A percentile compares a stretch with the other conserved stretches of the same genome.
phyloP scores from a whole-genome alignment of 2,888 invertebrate species.

The Aporophyla lueneburgensis region DNA sequence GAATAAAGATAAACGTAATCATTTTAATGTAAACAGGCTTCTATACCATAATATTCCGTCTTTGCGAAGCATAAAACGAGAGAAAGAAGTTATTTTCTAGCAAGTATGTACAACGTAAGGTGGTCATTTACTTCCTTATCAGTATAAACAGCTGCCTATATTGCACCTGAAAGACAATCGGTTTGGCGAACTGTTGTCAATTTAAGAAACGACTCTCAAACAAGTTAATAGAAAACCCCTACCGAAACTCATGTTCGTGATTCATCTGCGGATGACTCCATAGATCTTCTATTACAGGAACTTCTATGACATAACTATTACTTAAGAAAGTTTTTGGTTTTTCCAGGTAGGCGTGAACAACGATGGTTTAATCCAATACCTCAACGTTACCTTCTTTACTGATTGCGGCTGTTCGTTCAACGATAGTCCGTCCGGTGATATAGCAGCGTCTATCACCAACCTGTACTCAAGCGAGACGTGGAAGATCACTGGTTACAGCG shows the following conservation, averaged over 20 bases:
- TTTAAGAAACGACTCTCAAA: background rate
- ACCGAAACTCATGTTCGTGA: background rate
- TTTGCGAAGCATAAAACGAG: too few relatives aligned
- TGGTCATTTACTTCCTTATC: too few relatives aligned
- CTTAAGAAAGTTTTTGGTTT: background rate
- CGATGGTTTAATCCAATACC: conserved; percentile 90
- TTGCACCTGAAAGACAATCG: background rate
- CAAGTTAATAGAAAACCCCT: background rate
- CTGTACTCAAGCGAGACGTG: conserved; percentile 90
- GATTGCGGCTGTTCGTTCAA: conserved; percentile 85
- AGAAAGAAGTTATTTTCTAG: too few relatives aligned
- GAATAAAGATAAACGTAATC: too few relatives aligned
- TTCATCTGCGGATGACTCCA: background rate
- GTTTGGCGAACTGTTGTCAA: background rate
- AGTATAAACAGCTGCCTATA: too few relatives aligned
- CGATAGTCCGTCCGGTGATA: conserved; percentile 74
- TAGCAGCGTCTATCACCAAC: conserved; percentile 77
- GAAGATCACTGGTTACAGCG: conserved; percentile 86
- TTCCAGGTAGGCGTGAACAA: conserved; percentile 89
- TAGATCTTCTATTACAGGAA: too few relatives aligned
- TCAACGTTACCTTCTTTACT: conserved; percentile 84
- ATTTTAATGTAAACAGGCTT: too few relatives aligned
- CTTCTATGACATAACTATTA: background rate
- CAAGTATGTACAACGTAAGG: too few relatives aligned
- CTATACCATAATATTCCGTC: too few relatives aligned